Conservation (phyloP, 2,888 invertebrate genomes). For the Hirtodrosophila cameraria region DNA sequence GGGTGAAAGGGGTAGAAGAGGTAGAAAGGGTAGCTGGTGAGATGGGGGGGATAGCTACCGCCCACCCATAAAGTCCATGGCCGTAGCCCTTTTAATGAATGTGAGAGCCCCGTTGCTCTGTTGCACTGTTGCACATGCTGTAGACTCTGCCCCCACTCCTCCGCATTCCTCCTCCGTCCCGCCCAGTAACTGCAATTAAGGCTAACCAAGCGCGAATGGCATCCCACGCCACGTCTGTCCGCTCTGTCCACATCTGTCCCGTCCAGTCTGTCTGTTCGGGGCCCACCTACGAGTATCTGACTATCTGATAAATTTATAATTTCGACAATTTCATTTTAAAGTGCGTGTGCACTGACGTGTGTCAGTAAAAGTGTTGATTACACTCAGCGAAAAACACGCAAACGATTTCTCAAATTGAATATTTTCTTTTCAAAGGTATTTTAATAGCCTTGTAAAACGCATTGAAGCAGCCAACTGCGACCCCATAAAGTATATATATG, state of each 20-base stretch:
- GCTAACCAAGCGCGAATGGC: conserved; percentile 68
- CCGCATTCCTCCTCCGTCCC: neutral
- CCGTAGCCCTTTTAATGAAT: conserved; percentile 71
- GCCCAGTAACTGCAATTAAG: conserved; percentile 64
- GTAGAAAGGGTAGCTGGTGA: too few relatives aligned
- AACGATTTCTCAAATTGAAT: too few relatives aligned
- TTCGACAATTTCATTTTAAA: conserved; percentile 65
- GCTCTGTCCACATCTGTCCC: too few relatives aligned
- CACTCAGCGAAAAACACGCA: neutral
- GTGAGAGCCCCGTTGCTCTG: conserved; percentile 62
- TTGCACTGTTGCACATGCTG: conserved; percentile 22
- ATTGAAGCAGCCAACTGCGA: too few relatives aligned
- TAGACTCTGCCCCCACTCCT: conserved; percentile 4
- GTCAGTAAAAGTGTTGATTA: conserved; percentile 3
- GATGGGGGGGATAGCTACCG: neutral
- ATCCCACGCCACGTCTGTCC: conserved; percentile 29
- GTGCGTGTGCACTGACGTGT: conserved; percentile 48
- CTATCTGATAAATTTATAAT: conserved; percentile 69
- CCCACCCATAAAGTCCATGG: conserved; percentile 33
- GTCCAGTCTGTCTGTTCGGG: conserved; percentile 2
- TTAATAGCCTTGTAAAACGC: too few relatives aligned
- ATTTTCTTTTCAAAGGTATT: too few relatives aligned
- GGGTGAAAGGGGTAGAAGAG: too few relatives aligned
- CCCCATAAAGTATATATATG: too few relatives aligned
- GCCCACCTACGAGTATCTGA: conserved; percentile 24